A percentile compares a stretch with the other conserved stretches of the same genome.
Conservation (phyloP, 53 echinoderm and acorn worm genomes). For the Holothuria leucospilota region DNA sequence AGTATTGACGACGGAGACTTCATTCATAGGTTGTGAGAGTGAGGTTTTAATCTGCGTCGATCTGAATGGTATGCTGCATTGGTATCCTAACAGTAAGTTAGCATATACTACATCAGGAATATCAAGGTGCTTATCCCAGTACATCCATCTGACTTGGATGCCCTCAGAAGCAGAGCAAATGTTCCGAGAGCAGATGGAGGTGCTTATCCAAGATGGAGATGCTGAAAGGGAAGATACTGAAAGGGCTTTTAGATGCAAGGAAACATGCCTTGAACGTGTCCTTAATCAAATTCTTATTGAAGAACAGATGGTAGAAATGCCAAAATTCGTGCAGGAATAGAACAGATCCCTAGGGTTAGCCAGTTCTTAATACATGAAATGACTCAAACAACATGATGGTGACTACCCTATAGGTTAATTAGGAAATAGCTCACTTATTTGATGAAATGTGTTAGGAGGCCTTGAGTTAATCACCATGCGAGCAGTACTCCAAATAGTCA, state of each 20-base stretch:
- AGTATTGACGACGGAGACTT: neutral
- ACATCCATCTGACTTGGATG: conserved; percentile 21
- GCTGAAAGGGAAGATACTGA: neutral
- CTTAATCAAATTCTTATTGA: neutral
- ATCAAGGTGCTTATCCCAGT: conserved; percentile 27
- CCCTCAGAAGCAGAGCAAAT: neutral
- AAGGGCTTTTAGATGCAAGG: neutral
- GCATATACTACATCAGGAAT: conserved; percentile 5
- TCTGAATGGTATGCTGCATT: conserved; percentile 18
- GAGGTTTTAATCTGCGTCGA: neutral
- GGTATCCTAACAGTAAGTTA: conserved; percentile 7
- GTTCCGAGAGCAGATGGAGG: neutral
- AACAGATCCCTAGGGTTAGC: too few species aligned
- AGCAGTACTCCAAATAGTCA: too few species aligned
- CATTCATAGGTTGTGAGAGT: conserved; percentile 22
- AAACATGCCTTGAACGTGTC: neutral
- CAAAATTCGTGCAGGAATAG: neutral
- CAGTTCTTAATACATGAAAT: too few species aligned
- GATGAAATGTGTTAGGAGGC: too few species aligned
- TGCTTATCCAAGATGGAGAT: neutral
- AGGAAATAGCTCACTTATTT: too few species aligned
- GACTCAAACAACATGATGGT: too few species aligned
- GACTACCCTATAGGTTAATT: too few species aligned
- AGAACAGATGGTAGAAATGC: conserved; percentile 3
- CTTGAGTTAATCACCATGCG: too few species aligned